Evolutionary conservation across 2,113 vertebrate species (phyloP), one percentile per base, ranked within the genome.

Genomic region (Eulemur macaco): DNA sequence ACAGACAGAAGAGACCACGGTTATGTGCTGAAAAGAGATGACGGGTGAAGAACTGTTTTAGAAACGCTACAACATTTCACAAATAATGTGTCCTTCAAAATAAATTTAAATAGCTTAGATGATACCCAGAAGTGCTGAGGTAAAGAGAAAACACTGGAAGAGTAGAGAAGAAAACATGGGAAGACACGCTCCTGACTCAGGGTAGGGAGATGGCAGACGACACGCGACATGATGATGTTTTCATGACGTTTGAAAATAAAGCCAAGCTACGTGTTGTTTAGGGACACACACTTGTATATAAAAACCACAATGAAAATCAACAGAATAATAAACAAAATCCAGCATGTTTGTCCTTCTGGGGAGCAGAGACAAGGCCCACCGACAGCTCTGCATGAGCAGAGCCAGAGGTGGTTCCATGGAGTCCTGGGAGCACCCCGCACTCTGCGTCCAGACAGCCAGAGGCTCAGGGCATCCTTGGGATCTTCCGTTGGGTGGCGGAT

Each of bases 381-480:
- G 34, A 23, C 11, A 60, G n/a, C 17, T 14, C 1, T 4, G 18
- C 10, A 7, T 3, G 0, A 5, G 18, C 47, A 27, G 14, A 8
- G 4, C 14, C 18, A 3, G 58, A 6, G 81, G 54, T 7, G 54
- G 54, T 56, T 56, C 54, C 54, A 2, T 56, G 20, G 54, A 21
- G 54, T 21, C 20, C 7, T 2, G 7, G 18, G 54, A 8, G 54
- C 54, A 21, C 20, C 21, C 54, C 2, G 54, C 20, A 56, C 54
- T 20, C 54, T 56, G 54, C 6, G 2, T 56, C 20, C 54, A 21
- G 54, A 10, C 17, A 9, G 3, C 14, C 13, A 3, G 56, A 12
- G 82, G 39, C 9, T 1, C 0, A 6, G 69, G 6, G 20, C 14
- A 0, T 0, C 0, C 14, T 47, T 39, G 29, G 8, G 42, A 17